Conservation (phyloP, 2,888 invertebrate genomes). For the Idaea aversata region DNA sequence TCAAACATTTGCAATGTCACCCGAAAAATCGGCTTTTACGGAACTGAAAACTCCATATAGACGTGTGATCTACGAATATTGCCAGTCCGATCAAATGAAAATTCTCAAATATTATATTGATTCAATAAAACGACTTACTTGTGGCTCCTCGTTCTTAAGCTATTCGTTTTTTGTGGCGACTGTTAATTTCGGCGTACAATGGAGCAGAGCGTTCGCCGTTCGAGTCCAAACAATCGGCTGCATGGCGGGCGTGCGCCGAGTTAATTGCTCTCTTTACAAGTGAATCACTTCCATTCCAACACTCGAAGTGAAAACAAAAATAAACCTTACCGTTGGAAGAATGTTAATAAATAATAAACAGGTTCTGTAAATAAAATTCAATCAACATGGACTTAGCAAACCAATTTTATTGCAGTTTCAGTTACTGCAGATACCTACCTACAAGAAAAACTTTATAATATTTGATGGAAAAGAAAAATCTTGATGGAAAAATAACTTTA, state of each 20-base stretch:
- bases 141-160: conserved; percentile 31
- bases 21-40: background rate
- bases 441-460: background rate
- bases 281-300: conserved; percentile 56
- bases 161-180: conserved; percentile 54
- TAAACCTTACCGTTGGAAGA: background rate
- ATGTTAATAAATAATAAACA: conserved; percentile 19
- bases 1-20: background rate
- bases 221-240: conserved; percentile 55
- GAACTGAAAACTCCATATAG: background rate
- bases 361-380: conserved; percentile 33
- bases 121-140: conserved; percentile 25
- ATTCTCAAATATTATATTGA: conserved; percentile 12
- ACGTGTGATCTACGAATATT: background rate
- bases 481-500: background rate
- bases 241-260: conserved; percentile 50
- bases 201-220: conserved; percentile 50
- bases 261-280: conserved; percentile 65
- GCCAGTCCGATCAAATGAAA: background rate
- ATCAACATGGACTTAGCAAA: background rate
- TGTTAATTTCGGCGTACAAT: conserved; percentile 68
- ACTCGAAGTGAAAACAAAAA: conserved; percentile 31
- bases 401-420: background rate
- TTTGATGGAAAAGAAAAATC: background rate
- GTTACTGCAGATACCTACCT: background rate